phyloP scores from a whole-genome alignment of 1,140 invertebrate species.

The Atopsyche davidsoni region DNA sequence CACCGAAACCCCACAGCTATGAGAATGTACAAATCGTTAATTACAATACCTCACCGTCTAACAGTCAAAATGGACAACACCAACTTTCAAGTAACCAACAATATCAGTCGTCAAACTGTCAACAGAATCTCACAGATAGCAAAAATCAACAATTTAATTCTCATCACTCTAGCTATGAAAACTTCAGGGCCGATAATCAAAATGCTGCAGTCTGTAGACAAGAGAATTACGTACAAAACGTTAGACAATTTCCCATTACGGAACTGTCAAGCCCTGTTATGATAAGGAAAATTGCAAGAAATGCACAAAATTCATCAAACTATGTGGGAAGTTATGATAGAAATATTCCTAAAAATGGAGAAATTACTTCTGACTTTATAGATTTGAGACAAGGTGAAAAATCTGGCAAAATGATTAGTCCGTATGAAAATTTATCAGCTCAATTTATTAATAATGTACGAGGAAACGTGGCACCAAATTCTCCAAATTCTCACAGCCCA shows the following conservation, averaged over 20 bases:
- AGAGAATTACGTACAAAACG: conserved; percentile 35
- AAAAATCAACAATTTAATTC: conserved; percentile 7
- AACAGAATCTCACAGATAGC: conserved; percentile 25
- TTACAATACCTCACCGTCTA: conserved; percentile 17
- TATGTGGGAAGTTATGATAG: conserved; percentile 20
- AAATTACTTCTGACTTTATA: too few relatives aligned
- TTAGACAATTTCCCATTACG: conserved; percentile 31
- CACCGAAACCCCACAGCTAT: conserved; percentile 32
- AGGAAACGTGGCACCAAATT: conserved; percentile 44
- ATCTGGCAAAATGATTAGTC: conserved; percentile 33
- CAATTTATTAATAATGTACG: conserved; percentile 32
- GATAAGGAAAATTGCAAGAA: conserved; percentile 42
- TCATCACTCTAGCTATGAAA: conserved; percentile 41
- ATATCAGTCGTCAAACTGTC: too few relatives aligned
- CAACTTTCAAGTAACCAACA: too few relatives aligned
- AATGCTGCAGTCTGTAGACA: conserved; percentile 36
- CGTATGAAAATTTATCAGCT: conserved; percentile 49
- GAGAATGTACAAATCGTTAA: conserved; percentile 42
- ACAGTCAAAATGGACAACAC: conserved; percentile 25
- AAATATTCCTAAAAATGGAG: conserved; percentile 10
- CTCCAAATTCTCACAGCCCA: conserved; percentile 49
- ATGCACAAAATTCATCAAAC: conserved; percentile 31
- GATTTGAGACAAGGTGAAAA: conserved; percentile 2
- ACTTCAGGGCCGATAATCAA: conserved; percentile 43
- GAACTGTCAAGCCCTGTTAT: conserved; percentile 46